Percentiles rank a stretch among this genome's conserved stretches.
phyloP scores from a whole-genome alignment of 2,888 invertebrate species.

The Carabus problematicus region DNA sequence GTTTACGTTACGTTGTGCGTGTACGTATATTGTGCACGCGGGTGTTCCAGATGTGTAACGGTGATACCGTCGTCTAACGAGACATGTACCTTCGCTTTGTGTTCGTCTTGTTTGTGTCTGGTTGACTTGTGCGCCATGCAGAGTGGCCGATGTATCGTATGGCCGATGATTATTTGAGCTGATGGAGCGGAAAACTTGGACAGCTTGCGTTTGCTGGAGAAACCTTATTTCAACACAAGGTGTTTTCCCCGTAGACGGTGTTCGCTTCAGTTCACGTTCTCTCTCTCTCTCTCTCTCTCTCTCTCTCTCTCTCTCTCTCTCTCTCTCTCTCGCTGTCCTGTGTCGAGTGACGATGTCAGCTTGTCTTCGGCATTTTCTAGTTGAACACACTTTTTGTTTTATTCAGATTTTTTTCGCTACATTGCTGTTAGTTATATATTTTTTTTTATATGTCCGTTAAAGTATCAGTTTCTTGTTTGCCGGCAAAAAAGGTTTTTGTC shows the following conservation, averaged over 20 bases:
- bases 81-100: conserved; percentile 28
- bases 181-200: conserved; percentile 40
- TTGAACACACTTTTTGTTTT: too few relatives aligned
- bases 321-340: not conserved
- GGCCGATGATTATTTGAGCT: conserved; percentile 34
- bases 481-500: too few relatives aligned
- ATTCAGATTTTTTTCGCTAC: too few relatives aligned
- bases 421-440: too few relatives aligned
- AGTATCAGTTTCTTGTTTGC: too few relatives aligned
- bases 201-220: conserved; percentile 32
- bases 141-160: conserved; percentile 34
- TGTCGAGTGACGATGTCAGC: too few relatives aligned
- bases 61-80: conserved; percentile 26
- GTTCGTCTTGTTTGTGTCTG: conserved; percentile 25
- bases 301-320: not conserved
- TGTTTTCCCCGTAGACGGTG: conserved; percentile 8
- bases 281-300: not conserved
- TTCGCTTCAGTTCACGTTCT: not conserved
- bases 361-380: too few relatives aligned
- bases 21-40: conserved; percentile 7
- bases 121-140: conserved; percentile 35
- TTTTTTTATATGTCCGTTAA: too few relatives aligned
- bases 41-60: conserved; percentile 15
- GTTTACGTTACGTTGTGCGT: not conserved
- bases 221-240: conserved; percentile 41